These are phyloP conservation scores for Loripinus fragilis DNA, from an alignment of 2,888 invertebrate species.

Conservation along the genomic window DNA sequence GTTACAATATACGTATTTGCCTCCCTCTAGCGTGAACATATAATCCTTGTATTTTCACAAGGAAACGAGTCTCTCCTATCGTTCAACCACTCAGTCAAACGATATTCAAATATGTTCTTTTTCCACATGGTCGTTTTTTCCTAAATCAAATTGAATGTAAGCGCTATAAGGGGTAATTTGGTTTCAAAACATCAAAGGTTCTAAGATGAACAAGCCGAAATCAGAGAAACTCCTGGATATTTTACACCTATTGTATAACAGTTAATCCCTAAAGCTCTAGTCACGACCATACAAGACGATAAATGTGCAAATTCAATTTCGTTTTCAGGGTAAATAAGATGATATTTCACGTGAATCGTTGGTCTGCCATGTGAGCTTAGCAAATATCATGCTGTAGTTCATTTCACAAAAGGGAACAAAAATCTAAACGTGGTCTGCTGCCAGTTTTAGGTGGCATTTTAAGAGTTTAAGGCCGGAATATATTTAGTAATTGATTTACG, in stretches of 20 bases:
- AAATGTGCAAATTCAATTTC: no score
- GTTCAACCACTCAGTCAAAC: neutral
- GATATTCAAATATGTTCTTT: neutral
- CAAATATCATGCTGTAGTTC: no score
- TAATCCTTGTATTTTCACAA: constrained; percentile 1
- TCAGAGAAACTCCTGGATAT: constrained; percentile 15
- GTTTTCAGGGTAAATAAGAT: no score
- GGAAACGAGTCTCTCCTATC: neutral
- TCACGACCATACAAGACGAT: no score
- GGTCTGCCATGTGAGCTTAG: no score
- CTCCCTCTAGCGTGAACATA: neutral
- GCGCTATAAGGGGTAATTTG: constrained; percentile 4
- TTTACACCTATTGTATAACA: constrained; percentile 14
- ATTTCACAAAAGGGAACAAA: no score
- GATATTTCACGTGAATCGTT: no score
- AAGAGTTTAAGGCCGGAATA: no score
- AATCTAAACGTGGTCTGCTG: no score
- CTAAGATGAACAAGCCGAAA: constrained; percentile 16
- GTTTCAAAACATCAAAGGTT: constrained; percentile 28
- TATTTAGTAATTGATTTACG: no score
- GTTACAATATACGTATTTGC: neutral
- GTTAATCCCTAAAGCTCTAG: no score
- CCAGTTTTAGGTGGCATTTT: no score
- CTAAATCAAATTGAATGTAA: constrained; percentile 13
- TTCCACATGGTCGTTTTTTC: neutral